Percentiles rank a stretch among this genome's conserved stretches.
These are phyloP conservation scores for Heliocidaris erythrogramma DNA, from an alignment of 35 echinoderm and acorn worm species.

Conservation along the genomic window DNA sequence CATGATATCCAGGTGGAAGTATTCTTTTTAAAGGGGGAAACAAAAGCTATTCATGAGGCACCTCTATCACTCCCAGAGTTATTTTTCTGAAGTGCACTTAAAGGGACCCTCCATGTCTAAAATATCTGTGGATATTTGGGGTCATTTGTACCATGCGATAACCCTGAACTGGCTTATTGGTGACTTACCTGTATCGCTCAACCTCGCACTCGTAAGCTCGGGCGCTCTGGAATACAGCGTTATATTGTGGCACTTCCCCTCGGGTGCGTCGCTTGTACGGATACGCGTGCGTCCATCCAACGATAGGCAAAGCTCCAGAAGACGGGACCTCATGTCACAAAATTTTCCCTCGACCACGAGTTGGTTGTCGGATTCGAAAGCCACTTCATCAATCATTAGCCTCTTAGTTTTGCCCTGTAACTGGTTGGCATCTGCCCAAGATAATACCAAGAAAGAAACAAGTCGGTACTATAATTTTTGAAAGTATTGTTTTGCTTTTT, in stretches of 20 bases:
- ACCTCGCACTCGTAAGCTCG: neutral
- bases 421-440: neutral
- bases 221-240: neutral
- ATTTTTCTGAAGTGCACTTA: too few relatives aligned
- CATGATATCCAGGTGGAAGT: too few relatives aligned
- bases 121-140: too few relatives aligned
- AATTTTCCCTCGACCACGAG: neutral
- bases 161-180: too few relatives aligned
- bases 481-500: too few relatives aligned
- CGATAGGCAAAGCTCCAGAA: neutral
- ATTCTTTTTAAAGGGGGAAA: too few relatives aligned
- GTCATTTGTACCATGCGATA: too few relatives aligned
- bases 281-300: neutral
- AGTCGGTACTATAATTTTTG: too few relatives aligned
- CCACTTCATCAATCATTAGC: neutral
- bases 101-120: too few relatives aligned
- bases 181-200: neutral
- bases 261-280: neutral
- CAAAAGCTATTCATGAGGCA: too few relatives aligned
- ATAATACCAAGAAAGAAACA: too few relatives aligned
- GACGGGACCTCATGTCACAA: neutral
- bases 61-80: too few relatives aligned
- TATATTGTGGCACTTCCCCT: neutral
- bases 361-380: neutral
- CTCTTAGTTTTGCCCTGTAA: neutral